Conservation (phyloP, 2,797 vertebrate species). For the Bovichtus variegatus region DNA sequence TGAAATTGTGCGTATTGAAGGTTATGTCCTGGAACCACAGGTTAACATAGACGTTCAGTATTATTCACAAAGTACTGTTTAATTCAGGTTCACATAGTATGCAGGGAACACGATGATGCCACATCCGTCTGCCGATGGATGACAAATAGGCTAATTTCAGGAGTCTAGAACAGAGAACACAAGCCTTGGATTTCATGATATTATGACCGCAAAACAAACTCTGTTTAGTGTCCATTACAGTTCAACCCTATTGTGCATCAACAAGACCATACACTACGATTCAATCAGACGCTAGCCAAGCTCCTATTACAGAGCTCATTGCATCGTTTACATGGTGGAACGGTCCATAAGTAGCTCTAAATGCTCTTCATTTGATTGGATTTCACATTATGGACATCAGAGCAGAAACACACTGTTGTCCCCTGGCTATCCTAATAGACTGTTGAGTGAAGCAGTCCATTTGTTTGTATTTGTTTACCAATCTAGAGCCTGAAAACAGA, state of each 20-base stretch:
- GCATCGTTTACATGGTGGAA: constrained; percentile 87
- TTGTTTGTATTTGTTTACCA: constrained; percentile 84
- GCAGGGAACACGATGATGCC: constrained; percentile 17
- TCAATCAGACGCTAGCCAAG: constrained; percentile 85
- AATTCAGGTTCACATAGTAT: constrained; percentile 11
- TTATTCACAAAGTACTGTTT: constrained; percentile 28
- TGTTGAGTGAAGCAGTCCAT: constrained; percentile 83
- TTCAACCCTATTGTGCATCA: constrained; percentile 78
- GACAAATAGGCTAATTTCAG: constrained; percentile 71
- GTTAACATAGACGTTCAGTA: constrained; percentile 3
- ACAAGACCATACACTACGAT: constrained; percentile 82
- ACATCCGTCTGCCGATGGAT: constrained; percentile 42
- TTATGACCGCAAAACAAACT: constrained; percentile 78
- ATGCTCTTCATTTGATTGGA: constrained; percentile 88
- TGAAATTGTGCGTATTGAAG: background rate
- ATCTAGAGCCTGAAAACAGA: constrained; percentile 74
- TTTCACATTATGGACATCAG: constrained; percentile 88
- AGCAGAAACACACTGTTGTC: constrained; percentile 83
- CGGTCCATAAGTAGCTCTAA: constrained; percentile 86
- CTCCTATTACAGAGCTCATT: constrained; percentile 84
- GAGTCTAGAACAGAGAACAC: constrained; percentile 68
- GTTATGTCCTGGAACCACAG: background rate
- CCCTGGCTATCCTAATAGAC: constrained; percentile 84
- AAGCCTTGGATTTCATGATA: constrained; percentile 79
- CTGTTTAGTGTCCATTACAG: constrained; percentile 82